phyloP scores from a whole-genome alignment of 2,888 invertebrate genomes.

The Lamproptera curius region DNA sequence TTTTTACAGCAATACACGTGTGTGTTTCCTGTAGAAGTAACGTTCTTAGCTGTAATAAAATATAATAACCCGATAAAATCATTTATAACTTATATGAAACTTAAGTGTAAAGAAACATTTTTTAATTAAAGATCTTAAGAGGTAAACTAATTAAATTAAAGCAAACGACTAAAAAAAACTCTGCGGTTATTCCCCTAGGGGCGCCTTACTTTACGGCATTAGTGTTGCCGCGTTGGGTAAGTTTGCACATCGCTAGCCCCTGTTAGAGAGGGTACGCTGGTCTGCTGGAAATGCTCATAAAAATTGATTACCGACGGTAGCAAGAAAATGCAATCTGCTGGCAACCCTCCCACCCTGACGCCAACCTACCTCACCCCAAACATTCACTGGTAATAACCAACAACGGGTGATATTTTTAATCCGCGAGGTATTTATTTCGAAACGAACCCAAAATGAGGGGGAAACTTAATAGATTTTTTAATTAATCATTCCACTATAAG shows the following conservation, averaged over 20 bases:
- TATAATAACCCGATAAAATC: too few relatives aligned
- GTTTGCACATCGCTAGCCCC: slow-evolving; percentile 27
- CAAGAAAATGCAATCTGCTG: slow-evolving; percentile 71
- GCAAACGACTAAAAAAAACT: slow-evolving; percentile 30
- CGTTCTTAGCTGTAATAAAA: too few relatives aligned
- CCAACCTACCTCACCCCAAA: neutral
- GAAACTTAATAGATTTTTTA: too few relatives aligned
- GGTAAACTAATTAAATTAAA: slow-evolving; percentile 22
- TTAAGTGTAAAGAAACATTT: too few relatives aligned
- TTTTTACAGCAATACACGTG: too few relatives aligned
- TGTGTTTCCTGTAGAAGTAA: too few relatives aligned
- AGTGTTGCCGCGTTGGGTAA: slow-evolving; percentile 22
- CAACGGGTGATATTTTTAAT: neutral
- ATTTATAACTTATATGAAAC: too few relatives aligned
- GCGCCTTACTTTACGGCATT: slow-evolving; percentile 23
- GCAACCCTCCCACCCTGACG: neutral
- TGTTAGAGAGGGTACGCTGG: slow-evolving; percentile 34
- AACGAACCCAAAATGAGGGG: too few relatives aligned
- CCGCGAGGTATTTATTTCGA: too few relatives aligned
- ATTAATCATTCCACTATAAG: too few relatives aligned
- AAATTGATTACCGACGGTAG: slow-evolving; percentile 71
- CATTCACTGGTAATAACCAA: slow-evolving; percentile 12
- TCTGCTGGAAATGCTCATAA: slow-evolving; percentile 67
- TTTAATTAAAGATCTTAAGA: too few relatives aligned
- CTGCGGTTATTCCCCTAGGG: slow-evolving; percentile 25